Evolutionary conservation across 2,888 invertebrate species (phyloP).

Genomic region (Aethes cnicana): DNA sequence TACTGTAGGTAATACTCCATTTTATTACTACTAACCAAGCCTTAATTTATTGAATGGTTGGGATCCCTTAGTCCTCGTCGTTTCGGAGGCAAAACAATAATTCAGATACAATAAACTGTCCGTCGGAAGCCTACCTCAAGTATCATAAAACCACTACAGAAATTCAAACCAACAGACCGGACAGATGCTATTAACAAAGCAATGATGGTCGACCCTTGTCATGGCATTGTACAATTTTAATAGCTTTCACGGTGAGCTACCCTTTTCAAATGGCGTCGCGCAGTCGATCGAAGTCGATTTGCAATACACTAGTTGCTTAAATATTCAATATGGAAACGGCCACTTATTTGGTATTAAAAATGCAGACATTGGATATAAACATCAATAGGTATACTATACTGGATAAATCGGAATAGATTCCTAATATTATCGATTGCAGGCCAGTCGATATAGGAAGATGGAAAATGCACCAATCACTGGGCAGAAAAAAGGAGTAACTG

Average conservation of each 20-base stretch:
- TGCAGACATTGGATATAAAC: conserved; percentile 23
- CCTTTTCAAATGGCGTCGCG: conserved; percentile 55
- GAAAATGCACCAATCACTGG: conserved; percentile 43
- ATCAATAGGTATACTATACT: conserved; percentile 49
- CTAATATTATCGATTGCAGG: conserved; percentile 40
- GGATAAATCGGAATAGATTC: conserved; percentile 51
- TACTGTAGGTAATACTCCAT: not conserved
- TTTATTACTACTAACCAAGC: conserved; percentile 7
- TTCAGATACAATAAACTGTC: conserved; percentile 20
- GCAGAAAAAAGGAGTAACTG: conserved; percentile 43
- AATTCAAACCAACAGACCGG: conserved; percentile 45
- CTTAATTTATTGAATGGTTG: conserved; percentile 21
- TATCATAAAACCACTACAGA: conserved; percentile 29
- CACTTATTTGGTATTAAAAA: conserved; percentile 57
- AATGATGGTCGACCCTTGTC: conserved; percentile 53
- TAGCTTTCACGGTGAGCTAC: conserved; percentile 48
- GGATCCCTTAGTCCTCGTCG: conserved; percentile 17
- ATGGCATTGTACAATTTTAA: conserved; percentile 63
- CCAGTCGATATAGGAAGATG: conserved; percentile 39
- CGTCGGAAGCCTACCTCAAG: conserved; percentile 14
- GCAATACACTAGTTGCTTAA: conserved; percentile 66
- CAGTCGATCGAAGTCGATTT: conserved; percentile 59
- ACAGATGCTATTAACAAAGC: conserved; percentile 45
- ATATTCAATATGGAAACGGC: conserved; percentile 54
- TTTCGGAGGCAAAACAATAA: conserved; percentile 20